These are phyloP conservation scores for Apogon talboti DNA, from an alignment of 2,797 vertebrate species.

Conservation along the genomic window DNA sequence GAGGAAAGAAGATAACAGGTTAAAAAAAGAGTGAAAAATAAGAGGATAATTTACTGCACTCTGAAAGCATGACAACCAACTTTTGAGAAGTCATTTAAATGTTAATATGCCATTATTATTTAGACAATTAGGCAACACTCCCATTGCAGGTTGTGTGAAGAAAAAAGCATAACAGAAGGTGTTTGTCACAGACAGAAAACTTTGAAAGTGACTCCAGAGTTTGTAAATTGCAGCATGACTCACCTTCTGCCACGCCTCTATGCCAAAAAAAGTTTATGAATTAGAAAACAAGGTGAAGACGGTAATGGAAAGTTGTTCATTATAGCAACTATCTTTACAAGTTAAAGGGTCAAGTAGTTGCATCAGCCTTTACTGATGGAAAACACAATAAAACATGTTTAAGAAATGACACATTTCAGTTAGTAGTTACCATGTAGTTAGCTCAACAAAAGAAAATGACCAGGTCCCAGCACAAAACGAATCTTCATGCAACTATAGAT, in stretches of 20 bases:
- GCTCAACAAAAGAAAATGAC: too few species aligned
- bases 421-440: too few species aligned
- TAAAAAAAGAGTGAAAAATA: background rate
- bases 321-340: constrained; percentile 10
- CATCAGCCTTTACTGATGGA: background rate
- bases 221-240: constrained; percentile 1
- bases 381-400: background rate
- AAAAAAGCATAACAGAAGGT: constrained; percentile 23
- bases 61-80: constrained; percentile 8
- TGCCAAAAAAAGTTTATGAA: constrained; percentile 10
- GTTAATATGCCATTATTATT: constrained; percentile 33
- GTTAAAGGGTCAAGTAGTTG: background rate
- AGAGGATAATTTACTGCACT: background rate
- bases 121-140: constrained; percentile 52
- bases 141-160: constrained; percentile 6
- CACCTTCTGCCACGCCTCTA: constrained; percentile 34
- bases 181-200: constrained; percentile 24
- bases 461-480: too few species aligned
- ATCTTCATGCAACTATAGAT: too few species aligned
- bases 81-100: constrained; percentile 45
- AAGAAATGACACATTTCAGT: background rate
- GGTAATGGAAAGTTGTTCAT: constrained; percentile 19
- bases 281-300: constrained; percentile 7
- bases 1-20: background rate
- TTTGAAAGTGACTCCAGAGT: constrained; percentile 65